Evolutionary conservation across 35 echinoderm and acorn worm genomes (phyloP), one percentile per base, ranked within the genome.

Genomic region (Stichopus chloronotus): DNA sequence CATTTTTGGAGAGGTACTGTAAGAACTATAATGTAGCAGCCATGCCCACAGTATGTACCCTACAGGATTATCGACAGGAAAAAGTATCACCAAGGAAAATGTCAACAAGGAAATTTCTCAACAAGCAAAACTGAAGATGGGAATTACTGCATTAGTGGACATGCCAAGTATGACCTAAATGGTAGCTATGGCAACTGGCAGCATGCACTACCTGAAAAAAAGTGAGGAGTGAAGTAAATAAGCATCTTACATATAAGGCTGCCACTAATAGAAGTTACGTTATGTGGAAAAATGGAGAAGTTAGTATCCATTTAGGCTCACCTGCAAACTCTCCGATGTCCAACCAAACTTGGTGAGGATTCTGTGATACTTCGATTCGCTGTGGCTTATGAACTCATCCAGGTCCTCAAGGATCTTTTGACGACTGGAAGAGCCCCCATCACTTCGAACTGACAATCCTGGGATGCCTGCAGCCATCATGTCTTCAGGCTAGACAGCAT

Each of bases 251-350:
- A 65, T 17, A 2, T 65, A 65, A 10, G 8, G 61, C 17, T 43
- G 30, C 10, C 61, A 13, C 17, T 9, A 13, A 8, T 17, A 65
- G 17, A 65, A 65, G 11, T 65, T 65, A 13, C 61, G 9, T 7
- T 65, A 65, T 10, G 11, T 0, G 17, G 8, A 9, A 4, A 65
- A 65, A 65, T 13, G 10, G 11, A 13, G 61, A 17, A 17, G 61
- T 17, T 17, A 65, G 10, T 65, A 17, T 8, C 7, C 6, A 65
- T 13, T 10, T 65, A 13, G 5, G 8, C 4, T 9, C 55, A 83
- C 80, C 80, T 83, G 80, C 11, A 83, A 56, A 83, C 52, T 83
- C 6, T 83, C 25, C 55, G 17, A 53, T 83, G 80, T 83, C 80
- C 80, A 83, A 56, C 80, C 80, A 56, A 83, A n/a, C 80, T 55